Percentiles rank a stretch among this genome's conserved stretches.
Conservation (phyloP, 2,113 vertebrate species). For the Himantopus leucocephalus region DNA sequence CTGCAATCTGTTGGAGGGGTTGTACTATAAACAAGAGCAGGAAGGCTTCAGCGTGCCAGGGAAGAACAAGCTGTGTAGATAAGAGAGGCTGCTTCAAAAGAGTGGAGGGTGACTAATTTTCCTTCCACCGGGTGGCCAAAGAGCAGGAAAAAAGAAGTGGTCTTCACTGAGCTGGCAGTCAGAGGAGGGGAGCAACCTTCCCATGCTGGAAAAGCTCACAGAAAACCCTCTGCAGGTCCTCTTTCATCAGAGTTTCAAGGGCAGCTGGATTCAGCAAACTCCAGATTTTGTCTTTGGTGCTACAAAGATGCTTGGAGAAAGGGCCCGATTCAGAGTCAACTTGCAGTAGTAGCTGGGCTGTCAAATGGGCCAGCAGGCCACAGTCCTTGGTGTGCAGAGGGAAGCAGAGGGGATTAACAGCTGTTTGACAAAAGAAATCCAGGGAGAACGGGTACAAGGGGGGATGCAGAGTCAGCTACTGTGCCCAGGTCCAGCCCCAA, state of each 20-base stretch:
- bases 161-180: background rate
- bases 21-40: constrained; percentile 56
- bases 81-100: constrained; percentile 34
- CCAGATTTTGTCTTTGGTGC: background rate
- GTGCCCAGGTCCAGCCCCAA: background rate
- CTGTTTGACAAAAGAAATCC: background rate
- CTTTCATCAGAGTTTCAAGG: background rate
- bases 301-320: background rate
- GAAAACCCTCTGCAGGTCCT: background rate
- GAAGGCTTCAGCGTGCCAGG: constrained; percentile 34
- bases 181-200: background rate
- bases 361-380: background rate
- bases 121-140: background rate
- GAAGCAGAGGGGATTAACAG: background rate
- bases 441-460: background rate
- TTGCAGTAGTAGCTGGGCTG: background rate
- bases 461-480: background rate
- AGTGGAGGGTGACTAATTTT: background rate
- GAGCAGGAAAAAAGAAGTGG: background rate
- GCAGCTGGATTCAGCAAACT: background rate
- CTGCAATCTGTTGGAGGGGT: constrained; percentile 54
- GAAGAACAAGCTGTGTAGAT: constrained; percentile 39
- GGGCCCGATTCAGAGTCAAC: background rate
- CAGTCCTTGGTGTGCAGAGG: background rate
- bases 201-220: background rate